phyloP scores from a whole-genome alignment of 2,113 vertebrate species.

The Trochalopteron elliotii region DNA sequence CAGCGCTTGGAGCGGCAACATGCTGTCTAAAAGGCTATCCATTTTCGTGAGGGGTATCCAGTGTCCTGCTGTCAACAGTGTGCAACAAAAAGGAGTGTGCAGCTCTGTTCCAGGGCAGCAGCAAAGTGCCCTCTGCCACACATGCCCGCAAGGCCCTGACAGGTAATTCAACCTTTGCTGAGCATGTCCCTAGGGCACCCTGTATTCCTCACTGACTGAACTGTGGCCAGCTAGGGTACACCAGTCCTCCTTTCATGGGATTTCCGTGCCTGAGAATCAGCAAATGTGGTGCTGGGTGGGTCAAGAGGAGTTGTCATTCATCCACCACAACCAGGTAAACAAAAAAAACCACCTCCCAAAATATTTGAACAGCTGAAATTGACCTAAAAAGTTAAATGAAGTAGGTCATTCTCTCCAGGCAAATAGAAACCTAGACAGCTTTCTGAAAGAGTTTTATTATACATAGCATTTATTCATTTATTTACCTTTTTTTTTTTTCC shows the following conservation, averaged over 20 bases:
- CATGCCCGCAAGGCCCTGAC: not conserved
- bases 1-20: accelerated
- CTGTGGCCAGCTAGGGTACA: accelerated
- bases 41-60: not conserved
- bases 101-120: not conserved
- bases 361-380: not conserved
- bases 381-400: not conserved
- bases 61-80: constrained; percentile 11
- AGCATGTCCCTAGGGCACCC: not conserved
- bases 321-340: not conserved
- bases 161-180: not conserved
- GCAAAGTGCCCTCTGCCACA: not conserved
- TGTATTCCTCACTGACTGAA: not conserved
- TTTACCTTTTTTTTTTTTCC: not conserved
- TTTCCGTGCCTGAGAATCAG: not conserved
- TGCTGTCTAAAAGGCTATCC: not conserved
- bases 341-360: not conserved
- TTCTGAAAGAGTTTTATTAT: not conserved
- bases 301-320: not conserved
- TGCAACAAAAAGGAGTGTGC: not conserved
- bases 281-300: accelerated
- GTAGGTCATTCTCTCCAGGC: not conserved
- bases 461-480: not conserved
- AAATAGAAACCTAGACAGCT: not conserved
- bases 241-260: not conserved